Percentiles rank a stretch among this genome's conserved stretches.
Conservation (phyloP, 2,797 vertebrate genomes). For the Florisuga fusca region DNA sequence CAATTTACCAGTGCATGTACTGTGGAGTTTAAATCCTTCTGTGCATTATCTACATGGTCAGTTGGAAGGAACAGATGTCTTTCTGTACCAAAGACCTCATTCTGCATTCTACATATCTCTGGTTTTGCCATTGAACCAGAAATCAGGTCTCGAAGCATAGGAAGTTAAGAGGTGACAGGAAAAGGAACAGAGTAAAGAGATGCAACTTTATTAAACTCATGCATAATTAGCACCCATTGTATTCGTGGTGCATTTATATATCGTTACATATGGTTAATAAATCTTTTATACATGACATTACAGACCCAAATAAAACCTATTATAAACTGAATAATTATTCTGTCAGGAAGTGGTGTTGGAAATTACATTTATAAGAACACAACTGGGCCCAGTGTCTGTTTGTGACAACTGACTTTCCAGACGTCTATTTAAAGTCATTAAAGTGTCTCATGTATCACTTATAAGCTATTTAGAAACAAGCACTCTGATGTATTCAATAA, state of each 20-base stretch:
- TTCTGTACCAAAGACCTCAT: not conserved
- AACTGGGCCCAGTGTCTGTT: not conserved
- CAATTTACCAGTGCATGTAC: not conserved
- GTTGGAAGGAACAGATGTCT: not conserved
- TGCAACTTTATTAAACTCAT: not conserved
- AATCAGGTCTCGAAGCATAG: not conserved
- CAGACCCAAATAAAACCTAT: not conserved
- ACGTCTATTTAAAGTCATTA: not conserved
- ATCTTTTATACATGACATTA: not conserved
- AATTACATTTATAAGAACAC: constrained; percentile 7
- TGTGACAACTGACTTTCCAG: not conserved
- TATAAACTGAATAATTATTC: not conserved
- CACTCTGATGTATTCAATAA: not conserved
- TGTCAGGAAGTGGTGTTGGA: not conserved
- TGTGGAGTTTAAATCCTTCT: constrained; percentile 42
- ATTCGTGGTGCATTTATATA: not conserved
- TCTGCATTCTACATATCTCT: not conserved
- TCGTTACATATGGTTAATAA: constrained; percentile 1
- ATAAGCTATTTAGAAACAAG: not conserved
- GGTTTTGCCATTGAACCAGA: not conserved
- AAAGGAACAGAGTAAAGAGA: rapidly evolving
- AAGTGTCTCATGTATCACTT: not conserved
- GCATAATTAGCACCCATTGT: not conserved
- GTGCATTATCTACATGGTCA: not conserved
- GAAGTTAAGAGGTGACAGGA: not conserved